These are phyloP conservation scores for Anastrepha obliqua DNA, from an alignment of 1,140 invertebrate species.

Conservation along the genomic window DNA sequence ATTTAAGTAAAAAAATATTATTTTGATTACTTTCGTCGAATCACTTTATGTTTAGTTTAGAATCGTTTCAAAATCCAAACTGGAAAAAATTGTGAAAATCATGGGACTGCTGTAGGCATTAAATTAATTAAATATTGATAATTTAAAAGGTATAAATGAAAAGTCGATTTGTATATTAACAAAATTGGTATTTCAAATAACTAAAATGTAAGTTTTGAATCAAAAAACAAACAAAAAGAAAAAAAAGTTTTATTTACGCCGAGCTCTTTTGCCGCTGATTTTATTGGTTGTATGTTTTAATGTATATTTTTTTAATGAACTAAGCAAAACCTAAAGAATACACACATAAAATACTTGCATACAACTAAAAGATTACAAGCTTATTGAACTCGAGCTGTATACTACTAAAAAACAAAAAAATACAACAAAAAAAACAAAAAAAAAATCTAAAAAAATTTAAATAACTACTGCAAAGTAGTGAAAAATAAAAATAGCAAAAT, in stretches of 20 bases:
- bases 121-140: conserved; percentile 17
- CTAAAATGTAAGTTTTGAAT: neutral
- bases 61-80: conserved; percentile 21
- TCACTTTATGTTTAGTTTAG: neutral
- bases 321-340: neutral
- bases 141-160: conserved; percentile 14
- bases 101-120: conserved; percentile 41
- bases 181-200: neutral
- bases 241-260: neutral
- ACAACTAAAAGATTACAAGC: neutral
- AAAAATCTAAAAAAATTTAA: neutral
- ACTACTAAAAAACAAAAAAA: neutral
- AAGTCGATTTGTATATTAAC: neutral
- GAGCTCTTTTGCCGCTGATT: neutral
- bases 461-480: neutral
- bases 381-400: neutral
- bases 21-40: neutral
- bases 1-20: neutral
- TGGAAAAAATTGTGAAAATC: conserved; percentile 40
- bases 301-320: neutral
- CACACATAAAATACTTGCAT: neutral
- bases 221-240: neutral
- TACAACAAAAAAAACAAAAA: neutral
- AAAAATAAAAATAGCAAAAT: conserved; percentile 40
- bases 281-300: neutral